Conservation (phyloP, 2,797 vertebrate species). For the Enteromius afrohamiltoni region DNA sequence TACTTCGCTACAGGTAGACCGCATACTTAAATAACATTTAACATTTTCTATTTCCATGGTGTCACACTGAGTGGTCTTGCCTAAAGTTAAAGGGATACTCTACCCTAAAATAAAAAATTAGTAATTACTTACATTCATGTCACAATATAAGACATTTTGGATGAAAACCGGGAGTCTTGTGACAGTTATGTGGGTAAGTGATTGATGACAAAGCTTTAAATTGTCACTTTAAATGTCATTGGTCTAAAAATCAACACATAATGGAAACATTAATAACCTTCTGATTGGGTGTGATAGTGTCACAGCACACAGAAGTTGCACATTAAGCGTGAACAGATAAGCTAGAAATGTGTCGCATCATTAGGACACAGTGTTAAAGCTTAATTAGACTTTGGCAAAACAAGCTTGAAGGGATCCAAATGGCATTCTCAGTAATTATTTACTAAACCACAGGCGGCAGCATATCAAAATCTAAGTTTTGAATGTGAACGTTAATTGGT, state of each 20-base stretch:
- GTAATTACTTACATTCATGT: no score
- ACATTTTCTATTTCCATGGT: background rate
- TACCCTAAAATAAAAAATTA: no score
- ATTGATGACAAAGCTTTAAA: no score
- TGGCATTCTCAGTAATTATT: background rate
- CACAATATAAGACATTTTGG: no score
- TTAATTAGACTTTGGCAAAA: slow-evolving; percentile 1
- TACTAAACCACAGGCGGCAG: background rate
- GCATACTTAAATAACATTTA: background rate
- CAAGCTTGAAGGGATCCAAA: background rate
- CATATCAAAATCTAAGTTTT: background rate
- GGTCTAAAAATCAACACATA: slow-evolving; percentile 11
- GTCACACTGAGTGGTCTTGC: background rate
- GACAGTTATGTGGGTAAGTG: no score
- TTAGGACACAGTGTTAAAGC: background rate
- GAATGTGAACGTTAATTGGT: background rate
- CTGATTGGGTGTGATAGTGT: slow-evolving; percentile 1
- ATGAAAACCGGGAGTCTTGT: no score
- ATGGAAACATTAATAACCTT: background rate
- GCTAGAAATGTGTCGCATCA: background rate
- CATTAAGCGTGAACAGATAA: background rate
- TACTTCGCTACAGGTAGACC: no score
- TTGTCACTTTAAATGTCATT: background rate
- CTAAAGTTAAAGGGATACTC: background rate
- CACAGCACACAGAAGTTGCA: background rate